phyloP scores from a whole-genome alignment of 2,113 vertebrate species.

The Progne subis region DNA sequence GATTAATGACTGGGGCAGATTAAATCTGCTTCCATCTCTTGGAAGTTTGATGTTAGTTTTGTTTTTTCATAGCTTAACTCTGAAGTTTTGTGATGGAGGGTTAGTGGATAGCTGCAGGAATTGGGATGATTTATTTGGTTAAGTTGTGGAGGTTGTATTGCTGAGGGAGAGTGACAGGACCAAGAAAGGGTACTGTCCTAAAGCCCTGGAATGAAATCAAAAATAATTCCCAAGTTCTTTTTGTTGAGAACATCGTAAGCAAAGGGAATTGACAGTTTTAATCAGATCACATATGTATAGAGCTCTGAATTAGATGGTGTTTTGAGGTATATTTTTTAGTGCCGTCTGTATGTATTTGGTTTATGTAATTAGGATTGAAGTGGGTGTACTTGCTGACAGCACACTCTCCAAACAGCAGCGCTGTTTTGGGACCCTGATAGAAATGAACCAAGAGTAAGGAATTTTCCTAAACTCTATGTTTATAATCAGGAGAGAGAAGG shows the following conservation, averaged over 20 bases:
- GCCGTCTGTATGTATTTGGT: background rate
- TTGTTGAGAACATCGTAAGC: background rate
- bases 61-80: background rate
- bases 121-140: background rate
- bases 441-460: background rate
- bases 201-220: background rate
- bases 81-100: background rate
- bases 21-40: background rate
- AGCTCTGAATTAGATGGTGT: background rate
- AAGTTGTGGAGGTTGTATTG: background rate
- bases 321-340: background rate
- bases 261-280: background rate
- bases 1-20: background rate
- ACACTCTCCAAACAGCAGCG: background rate
- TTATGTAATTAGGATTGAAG: background rate
- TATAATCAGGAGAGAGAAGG: background rate
- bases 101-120: background rate
- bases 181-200: background rate
- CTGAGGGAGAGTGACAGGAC: background rate
- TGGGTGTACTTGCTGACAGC: background rate
- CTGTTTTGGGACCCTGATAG: background rate
- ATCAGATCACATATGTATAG: rapidly evolving
- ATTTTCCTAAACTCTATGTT: background rate
- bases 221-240: background rate
- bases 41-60: background rate